phyloP scores from a whole-genome alignment of 2,797 vertebrate species.

The Danio choprae region DNA sequence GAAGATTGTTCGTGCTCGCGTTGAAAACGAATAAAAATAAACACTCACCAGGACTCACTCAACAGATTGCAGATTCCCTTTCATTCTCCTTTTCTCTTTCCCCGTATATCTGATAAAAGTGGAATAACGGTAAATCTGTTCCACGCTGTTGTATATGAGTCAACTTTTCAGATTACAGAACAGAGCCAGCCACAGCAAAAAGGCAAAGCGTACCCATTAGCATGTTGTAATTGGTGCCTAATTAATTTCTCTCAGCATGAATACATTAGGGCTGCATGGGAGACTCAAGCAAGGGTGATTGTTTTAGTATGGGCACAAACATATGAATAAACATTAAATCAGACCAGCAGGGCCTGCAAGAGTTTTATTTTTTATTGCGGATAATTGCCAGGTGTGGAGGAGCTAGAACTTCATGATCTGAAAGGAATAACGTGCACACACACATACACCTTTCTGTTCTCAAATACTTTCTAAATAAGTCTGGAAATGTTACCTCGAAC shows the following conservation, averaged over 20 bases:
- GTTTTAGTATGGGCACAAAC: conserved; percentile 78
- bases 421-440: conserved; percentile 52
- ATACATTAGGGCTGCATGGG: conserved; percentile 78
- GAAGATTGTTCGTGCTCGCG: background rate
- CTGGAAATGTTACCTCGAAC: background rate
- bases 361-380: conserved; percentile 59
- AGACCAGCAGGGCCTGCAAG: conserved; percentile 69
- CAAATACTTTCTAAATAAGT: background rate
- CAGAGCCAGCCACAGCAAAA: conserved; percentile 73
- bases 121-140: conserved; percentile 75
- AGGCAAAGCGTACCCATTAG: conserved; percentile 81
- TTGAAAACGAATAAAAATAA: background rate
- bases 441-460: background rate
- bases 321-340: conserved; percentile 85
- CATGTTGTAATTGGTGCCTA: conserved; percentile 87
- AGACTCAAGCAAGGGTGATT: conserved; percentile 75
- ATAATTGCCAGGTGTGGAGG: conserved; percentile 73
- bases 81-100: conserved; percentile 68
- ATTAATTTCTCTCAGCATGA: conserved; percentile 86
- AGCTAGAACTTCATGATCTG: conserved; percentile 73
- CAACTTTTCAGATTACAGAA: conserved; percentile 83
- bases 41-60: background rate
- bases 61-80: conserved; percentile 72
- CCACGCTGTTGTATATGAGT: conserved; percentile 69
- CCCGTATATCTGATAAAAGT: conserved; percentile 55